These are phyloP conservation scores for Sicus ferrugineus DNA, from an alignment of 2,888 invertebrate species.

Conservation along the genomic window DNA sequence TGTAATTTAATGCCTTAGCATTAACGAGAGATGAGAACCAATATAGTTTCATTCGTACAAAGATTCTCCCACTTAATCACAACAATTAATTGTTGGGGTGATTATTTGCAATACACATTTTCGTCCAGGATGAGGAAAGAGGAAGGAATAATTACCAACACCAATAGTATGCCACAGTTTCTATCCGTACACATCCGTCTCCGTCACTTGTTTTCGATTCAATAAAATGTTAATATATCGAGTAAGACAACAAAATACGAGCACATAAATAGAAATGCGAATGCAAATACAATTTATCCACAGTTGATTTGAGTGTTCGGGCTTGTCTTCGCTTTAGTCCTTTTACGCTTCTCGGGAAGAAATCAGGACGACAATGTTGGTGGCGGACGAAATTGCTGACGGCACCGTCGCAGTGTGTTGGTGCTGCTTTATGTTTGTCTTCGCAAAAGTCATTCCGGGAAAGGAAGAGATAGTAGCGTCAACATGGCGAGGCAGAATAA, in stretches of 20 bases:
- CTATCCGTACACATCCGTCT: constrained; percentile 1
- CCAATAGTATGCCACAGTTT: not conserved
- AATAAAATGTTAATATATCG: constrained; percentile 30
- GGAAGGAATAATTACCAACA: not conserved
- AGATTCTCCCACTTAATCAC: no score
- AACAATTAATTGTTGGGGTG: not conserved
- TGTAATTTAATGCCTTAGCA: no score
- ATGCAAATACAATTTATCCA: constrained; percentile 14
- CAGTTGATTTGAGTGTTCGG: constrained; percentile 5
- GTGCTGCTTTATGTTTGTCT: not conserved
- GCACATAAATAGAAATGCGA: not conserved
- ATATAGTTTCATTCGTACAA: no score
- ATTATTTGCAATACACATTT: not conserved
- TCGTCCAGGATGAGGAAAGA: not conserved
- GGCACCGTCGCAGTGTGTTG: not conserved
- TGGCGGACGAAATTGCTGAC: not conserved
- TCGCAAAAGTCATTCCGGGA: not conserved
- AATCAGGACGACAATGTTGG: constrained; percentile 5
- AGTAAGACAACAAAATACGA: constrained; percentile 1
- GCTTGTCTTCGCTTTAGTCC: not conserved
- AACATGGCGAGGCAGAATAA: constrained; percentile 25
- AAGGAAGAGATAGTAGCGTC: constrained; percentile 5
- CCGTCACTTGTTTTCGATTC: constrained; percentile 16
- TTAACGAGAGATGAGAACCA: no score
- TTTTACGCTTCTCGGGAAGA: not conserved